These are phyloP conservation scores for Lagopus leucura DNA, from an alignment of 2,113 vertebrate genomes.

Conservation along the genomic window DNA sequence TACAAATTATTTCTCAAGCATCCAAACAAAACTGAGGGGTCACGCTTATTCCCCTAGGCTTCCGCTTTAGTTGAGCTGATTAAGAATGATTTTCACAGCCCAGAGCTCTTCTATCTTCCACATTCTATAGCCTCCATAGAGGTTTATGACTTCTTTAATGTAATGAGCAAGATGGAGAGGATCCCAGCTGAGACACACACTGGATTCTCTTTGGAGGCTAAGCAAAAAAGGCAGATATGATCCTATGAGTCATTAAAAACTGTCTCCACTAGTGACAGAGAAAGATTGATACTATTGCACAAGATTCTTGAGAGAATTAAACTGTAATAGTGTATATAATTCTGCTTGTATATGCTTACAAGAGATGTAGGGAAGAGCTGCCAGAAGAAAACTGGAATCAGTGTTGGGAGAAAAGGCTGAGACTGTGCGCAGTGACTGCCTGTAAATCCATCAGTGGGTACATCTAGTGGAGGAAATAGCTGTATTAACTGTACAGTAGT, in stretches of 20 bases:
- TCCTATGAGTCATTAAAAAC: neutral
- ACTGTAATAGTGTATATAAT: neutral
- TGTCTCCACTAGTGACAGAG: neutral
- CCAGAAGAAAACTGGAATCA: neutral
- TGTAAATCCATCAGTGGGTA: neutral
- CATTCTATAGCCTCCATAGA: neutral
- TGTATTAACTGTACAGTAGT: neutral
- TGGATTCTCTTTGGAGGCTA: neutral
- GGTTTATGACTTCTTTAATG: neutral
- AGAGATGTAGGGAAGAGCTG: neutral
- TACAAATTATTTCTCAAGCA: neutral
- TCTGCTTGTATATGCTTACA: neutral
- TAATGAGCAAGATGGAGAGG: neutral
- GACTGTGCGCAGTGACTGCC: rapidly evolving
- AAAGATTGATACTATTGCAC: neutral
- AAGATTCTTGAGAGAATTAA: neutral
- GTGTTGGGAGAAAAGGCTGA: neutral
- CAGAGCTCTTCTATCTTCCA: neutral
- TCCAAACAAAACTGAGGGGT: neutral
- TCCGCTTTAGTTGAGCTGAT: neutral
- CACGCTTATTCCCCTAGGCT: neutral
- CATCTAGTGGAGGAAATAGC: neutral
- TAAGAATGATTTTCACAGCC: neutral
- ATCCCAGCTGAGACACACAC: neutral
- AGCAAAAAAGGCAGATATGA: neutral